Evolutionary conservation across 2,797 vertebrate genomes (phyloP).

Genomic region (Ptychobarbus kaznakovi): DNA sequence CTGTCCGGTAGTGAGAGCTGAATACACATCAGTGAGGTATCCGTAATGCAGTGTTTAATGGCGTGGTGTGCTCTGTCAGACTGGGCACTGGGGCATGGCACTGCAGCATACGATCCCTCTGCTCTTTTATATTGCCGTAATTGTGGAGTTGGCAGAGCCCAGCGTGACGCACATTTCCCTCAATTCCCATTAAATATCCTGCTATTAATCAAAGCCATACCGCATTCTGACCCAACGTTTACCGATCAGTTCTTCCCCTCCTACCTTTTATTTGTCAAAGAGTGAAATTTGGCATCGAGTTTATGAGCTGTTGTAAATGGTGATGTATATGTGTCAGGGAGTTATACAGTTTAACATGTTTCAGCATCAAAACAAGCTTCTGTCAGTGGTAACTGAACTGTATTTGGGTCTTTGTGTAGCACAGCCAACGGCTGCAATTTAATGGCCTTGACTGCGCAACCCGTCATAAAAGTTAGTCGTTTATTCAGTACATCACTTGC

Average conservation of each 20-base stretch:
- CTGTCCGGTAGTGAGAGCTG: conserved; percentile 21
- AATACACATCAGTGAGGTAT: conserved; percentile 28
- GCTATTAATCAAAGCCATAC: conserved; percentile 57
- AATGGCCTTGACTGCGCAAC: neutral
- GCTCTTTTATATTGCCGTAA: conserved; percentile 57
- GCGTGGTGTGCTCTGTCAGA: conserved; percentile 43
- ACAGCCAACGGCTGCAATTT: neutral
- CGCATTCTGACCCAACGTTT: conserved; percentile 33
- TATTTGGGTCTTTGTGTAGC: conserved; percentile 6
- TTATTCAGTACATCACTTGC: neutral
- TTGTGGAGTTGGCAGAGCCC: conserved; percentile 58
- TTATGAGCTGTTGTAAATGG: conserved; percentile 24
- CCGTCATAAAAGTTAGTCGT: neutral
- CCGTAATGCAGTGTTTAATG: conserved; percentile 52
- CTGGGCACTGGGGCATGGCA: conserved; percentile 32
- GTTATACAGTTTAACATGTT: conserved; percentile 32
- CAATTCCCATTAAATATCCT: conserved; percentile 54
- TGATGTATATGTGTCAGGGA: conserved; percentile 21
- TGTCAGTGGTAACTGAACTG: neutral
- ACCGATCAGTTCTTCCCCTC: conserved; percentile 37
- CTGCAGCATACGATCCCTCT: conserved; percentile 46
- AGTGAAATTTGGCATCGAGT: neutral
- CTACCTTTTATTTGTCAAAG: conserved; percentile 12
- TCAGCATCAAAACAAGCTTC: neutral
- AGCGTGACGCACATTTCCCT: conserved; percentile 52